phyloP scores from a whole-genome alignment of 2,888 invertebrate genomes.

The Aphodius sticticus region DNA sequence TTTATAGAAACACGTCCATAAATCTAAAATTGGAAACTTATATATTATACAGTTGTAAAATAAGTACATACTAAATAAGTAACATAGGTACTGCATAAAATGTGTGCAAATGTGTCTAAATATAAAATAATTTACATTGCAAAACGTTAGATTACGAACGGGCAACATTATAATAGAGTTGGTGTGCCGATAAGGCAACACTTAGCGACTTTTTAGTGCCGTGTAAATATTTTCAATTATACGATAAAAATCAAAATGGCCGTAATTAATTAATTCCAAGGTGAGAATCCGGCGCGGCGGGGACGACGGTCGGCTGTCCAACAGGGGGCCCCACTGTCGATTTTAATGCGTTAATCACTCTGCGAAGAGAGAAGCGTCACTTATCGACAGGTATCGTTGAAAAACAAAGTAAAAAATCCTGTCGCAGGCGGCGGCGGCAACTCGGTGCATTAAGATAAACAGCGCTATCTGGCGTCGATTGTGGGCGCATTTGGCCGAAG shows the following conservation, averaged over 20 bases:
- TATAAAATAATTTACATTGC: not conserved
- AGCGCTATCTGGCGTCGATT: not conserved
- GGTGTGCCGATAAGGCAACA: not conserved
- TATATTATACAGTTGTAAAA: not conserved
- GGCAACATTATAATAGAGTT: no score
- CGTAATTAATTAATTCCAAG: conserved; percentile 23
- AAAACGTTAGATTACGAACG: not conserved
- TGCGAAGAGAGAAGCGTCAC: conserved; percentile 4
- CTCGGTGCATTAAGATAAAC: conserved; percentile 4
- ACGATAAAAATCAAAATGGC: conserved; percentile 24
- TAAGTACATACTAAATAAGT: not conserved
- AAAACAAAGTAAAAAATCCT: not conserved
- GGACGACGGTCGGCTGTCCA: not conserved
- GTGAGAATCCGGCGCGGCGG: conserved; percentile 5
- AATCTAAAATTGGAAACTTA: no score
- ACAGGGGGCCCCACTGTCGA: not conserved
- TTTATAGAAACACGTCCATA: no score
- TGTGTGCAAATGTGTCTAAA: not conserved
- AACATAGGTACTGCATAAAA: not conserved
- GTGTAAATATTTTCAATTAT: conserved; percentile 23
- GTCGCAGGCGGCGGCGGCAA: not conserved
- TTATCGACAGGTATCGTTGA: not conserved
- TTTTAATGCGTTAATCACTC: conserved; percentile 4
- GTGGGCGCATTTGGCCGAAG: not conserved
- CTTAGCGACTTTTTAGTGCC: conserved; percentile 11